Evolutionary conservation across 1,140 invertebrate species (phyloP).

Genomic region (Carposina sasakii): DNA sequence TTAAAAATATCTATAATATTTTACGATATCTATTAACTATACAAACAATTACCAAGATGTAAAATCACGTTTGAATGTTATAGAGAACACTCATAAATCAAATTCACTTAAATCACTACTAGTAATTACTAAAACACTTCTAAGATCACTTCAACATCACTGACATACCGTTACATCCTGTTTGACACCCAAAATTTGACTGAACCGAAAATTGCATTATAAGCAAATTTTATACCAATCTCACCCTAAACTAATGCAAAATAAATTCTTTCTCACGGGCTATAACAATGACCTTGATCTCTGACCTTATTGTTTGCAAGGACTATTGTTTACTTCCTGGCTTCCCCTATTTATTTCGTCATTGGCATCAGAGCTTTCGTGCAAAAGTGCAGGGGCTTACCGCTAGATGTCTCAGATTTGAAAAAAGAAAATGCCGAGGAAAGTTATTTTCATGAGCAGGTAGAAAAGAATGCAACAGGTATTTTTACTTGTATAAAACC

Average conservation of each 20-base stretch:
- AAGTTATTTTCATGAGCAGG: background rate
- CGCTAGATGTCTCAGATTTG: slow-evolving; percentile 39
- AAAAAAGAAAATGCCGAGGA: background rate
- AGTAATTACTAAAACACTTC: no score
- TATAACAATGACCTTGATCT: slow-evolving; percentile 46
- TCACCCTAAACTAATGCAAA: slow-evolving; percentile 37
- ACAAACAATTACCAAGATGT: no score
- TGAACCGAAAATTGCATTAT: slow-evolving; percentile 37
- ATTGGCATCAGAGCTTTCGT: slow-evolving; percentile 14
- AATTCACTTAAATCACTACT: no score
- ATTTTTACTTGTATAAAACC: no score
- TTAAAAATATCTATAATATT: no score
- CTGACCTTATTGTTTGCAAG: slow-evolving; percentile 38
- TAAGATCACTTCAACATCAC: no score
- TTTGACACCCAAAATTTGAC: slow-evolving; percentile 42
- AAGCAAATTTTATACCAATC: slow-evolving; percentile 47
- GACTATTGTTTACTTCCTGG: slow-evolving; percentile 46
- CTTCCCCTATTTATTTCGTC: slow-evolving; percentile 28
- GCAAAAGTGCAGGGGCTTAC: slow-evolving; percentile 21
- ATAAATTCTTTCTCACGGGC: slow-evolving; percentile 31
- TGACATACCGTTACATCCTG: slow-evolving; percentile 48
- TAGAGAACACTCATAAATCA: no score
- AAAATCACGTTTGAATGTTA: no score
- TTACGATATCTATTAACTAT: no score
- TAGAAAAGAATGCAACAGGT: background rate